Conservation (phyloP, 2,113 vertebrate genomes). For the Turnix velox region DNA sequence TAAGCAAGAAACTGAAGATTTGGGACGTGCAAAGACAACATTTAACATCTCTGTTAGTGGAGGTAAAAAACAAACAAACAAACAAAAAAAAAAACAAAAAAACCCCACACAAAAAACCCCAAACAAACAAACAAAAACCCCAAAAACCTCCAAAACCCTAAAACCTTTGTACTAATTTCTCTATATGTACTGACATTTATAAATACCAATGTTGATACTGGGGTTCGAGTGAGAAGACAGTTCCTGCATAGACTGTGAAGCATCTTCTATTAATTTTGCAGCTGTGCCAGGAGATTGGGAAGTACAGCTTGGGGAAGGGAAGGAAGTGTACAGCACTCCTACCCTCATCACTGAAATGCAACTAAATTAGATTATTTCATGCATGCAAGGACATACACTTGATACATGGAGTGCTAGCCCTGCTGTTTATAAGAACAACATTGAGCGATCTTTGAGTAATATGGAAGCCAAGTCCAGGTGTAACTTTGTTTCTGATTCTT, state of each 20-base stretch:
- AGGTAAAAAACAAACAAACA: no score
- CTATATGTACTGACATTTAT: background rate
- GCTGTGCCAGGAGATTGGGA: background rate
- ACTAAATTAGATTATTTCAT: background rate
- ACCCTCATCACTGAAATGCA: background rate
- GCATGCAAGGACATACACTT: fast-evolving
- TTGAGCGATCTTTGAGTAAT: background rate
- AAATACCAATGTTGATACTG: background rate
- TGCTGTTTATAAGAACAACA: background rate
- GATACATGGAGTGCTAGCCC: background rate
- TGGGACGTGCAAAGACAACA: slow-evolving; percentile 46
- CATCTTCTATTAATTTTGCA: background rate
- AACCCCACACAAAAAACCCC: no score
- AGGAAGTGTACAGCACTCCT: background rate
- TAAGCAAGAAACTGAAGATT: slow-evolving; percentile 49
- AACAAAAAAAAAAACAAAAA: no score
- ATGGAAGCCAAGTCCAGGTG: background rate
- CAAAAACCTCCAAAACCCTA: no score
- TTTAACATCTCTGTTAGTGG: slow-evolving; percentile 83
- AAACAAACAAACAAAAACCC: no score
- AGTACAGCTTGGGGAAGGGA: background rate
- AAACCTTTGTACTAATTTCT: background rate
- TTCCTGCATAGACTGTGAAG: background rate
- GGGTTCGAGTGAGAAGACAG: background rate
- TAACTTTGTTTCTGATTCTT: background rate